Percentiles rank a stretch among this genome's conserved stretches.
These are phyloP conservation scores for Epinephelus cyanopodus DNA, from an alignment of 2,113 vertebrate species.

Conservation along the genomic window DNA sequence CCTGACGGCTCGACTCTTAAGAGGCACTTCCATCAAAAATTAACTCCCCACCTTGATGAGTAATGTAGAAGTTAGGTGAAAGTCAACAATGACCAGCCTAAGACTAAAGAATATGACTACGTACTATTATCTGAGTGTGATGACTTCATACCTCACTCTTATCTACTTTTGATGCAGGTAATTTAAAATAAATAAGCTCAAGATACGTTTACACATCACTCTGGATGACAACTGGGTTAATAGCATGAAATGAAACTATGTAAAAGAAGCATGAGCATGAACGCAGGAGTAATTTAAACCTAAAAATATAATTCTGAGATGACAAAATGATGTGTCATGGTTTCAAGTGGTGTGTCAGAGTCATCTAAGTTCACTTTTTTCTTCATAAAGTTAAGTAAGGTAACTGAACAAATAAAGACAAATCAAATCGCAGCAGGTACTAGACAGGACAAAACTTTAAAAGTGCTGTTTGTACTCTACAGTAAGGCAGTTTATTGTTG, in stretches of 20 bases:
- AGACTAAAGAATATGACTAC: constrained; percentile 10
- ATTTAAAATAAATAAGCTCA: constrained; percentile 3
- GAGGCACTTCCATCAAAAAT: not conserved
- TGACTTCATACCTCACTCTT: not conserved
- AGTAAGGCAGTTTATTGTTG: no score
- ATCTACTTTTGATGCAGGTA: constrained; percentile 7
- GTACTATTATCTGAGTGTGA: constrained; percentile 1
- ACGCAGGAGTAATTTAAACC: not conserved
- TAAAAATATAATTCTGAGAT: not conserved
- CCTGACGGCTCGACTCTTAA: constrained; percentile 5
- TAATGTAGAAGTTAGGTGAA: constrained; percentile 33
- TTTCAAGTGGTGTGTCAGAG: not conserved
- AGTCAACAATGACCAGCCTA: constrained; percentile 2
- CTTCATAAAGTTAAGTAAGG: no score
- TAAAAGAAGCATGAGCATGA: not conserved
- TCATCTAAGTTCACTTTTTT: not conserved
- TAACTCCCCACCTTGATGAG: constrained; percentile 14
- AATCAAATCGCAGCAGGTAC: not conserved
- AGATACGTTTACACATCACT: constrained; percentile 8
- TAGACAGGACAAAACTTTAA: not conserved
- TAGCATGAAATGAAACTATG: not conserved
- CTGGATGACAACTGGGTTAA: not conserved
- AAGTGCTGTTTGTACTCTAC: no score
- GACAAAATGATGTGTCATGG: not conserved
- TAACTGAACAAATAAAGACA: not conserved